Evolutionary conservation across 2,113 vertebrate species (phyloP).

Genomic region (Trematocara marginatum): DNA sequence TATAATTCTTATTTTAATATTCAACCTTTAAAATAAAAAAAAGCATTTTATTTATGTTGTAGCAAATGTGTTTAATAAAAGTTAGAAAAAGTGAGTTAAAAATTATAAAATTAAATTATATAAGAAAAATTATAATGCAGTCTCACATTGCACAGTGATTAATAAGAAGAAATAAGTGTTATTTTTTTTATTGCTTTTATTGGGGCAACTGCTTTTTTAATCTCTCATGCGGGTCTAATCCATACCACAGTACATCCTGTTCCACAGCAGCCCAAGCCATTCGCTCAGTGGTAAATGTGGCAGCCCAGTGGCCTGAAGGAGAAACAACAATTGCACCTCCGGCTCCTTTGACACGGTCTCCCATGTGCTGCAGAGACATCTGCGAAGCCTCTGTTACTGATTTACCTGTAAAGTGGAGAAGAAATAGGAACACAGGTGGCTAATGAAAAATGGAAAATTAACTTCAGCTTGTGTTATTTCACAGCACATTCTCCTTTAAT

Average conservation of each 20-base stretch:
- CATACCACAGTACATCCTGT: slow-evolving; percentile 58
- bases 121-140: background rate
- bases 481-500: background rate
- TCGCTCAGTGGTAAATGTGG: slow-evolving; percentile 65
- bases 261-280: slow-evolving; percentile 67
- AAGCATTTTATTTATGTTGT: background rate
- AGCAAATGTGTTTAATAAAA: background rate
- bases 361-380: slow-evolving; percentile 64
- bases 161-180: background rate
- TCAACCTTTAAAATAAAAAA: background rate
- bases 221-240: slow-evolving; percentile 59
- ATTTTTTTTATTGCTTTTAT: background rate
- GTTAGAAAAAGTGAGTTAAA: background rate
- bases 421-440: background rate
- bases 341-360: slow-evolving; percentile 62
- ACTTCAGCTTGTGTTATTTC: background rate
- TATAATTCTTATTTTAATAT: background rate
- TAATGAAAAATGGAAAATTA: background rate
- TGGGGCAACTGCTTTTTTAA: slow-evolving; percentile 21
- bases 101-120: background rate
- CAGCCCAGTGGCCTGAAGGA: slow-evolving; percentile 65
- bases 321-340: slow-evolving; percentile 66
- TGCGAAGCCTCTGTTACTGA: slow-evolving; percentile 32
- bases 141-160: background rate
- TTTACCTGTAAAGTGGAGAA: slow-evolving; percentile 45